Base-by-base conservation (phyloP, 2,113 vertebrate genomes). In the Trogon melanurus region DNA sequence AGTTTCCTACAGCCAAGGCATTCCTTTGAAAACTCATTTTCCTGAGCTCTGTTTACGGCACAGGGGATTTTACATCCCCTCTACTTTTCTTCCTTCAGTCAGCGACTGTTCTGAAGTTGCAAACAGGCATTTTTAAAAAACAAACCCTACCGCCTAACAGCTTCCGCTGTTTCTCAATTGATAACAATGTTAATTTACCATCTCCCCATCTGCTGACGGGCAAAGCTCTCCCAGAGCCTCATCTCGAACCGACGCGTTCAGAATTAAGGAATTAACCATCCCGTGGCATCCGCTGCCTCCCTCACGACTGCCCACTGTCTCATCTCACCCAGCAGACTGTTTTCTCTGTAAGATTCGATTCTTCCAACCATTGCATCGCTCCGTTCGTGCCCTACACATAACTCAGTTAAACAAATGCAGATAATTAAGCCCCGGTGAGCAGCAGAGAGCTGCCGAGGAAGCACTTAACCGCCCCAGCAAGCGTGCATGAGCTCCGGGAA, bases 131-230 rank as follows among this genome's bases (percentile, higher is more conserved):
- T 48, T 85, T 61, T 38, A 50, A 79, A 88, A 89, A 11, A 18
- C 58, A 89, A 78, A 82, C 41, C 41, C 67, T 64, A 29, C 62
- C 58, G 13, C 91, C 91, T 95, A 88, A 94, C 80, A 88, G 58
- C 95, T 82, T 76, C 85, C 85, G 61, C 75, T 56, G 9, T 73
- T 91, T 93, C 91, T 75, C 79, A 62, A 61, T 70, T 89, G 93
- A 90, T 92, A 97, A 89, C 82, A 53, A 73, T 95, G 95, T 96
- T 95, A 93, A 98, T 97, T 96, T 92, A 86, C 93, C 92, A 96
- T 92, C 80, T 88, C 94, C 78, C 81, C 94, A 94, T 96, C 89
- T 97, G 97, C 89, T 29, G n/a, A 82, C 56, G 96, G 93, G 94
- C 95, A 95, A 83, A 84, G 79, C 84, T 96, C 93, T 95, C 88